Conservation (phyloP, 2,888 invertebrate species). For the Euzophera pinguis region DNA sequence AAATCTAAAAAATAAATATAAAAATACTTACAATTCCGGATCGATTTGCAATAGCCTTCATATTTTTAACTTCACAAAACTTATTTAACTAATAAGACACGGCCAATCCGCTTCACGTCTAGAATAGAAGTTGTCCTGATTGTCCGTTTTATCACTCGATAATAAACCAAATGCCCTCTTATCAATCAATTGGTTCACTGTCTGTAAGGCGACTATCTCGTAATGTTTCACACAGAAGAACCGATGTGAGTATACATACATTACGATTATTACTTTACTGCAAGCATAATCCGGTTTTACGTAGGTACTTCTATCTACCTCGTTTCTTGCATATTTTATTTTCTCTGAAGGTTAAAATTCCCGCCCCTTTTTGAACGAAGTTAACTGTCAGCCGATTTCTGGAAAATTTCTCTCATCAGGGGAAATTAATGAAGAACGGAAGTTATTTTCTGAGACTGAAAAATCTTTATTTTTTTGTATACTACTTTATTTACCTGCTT, state of each 20-base stretch:
- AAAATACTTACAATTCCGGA: neutral
- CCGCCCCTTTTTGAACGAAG: neutral
- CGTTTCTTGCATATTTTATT: neutral
- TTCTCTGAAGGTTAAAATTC: neutral
- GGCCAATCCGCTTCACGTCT: neutral
- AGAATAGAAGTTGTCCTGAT: slow-evolving; percentile 27
- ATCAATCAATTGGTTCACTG: slow-evolving; percentile 47
- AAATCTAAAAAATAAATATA: neutral
- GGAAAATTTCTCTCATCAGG: too few relatives aligned
- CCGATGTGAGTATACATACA: neutral
- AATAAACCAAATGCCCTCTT: slow-evolving; percentile 40
- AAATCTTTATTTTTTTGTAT: too few relatives aligned
- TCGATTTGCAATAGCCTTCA: slow-evolving; percentile 24
- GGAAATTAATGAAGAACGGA: too few relatives aligned
- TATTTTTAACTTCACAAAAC: slow-evolving; percentile 15
- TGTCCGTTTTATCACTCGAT: slow-evolving; percentile 42
- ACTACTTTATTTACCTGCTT: too few relatives aligned
- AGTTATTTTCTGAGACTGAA: too few relatives aligned
- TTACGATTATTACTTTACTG: neutral
- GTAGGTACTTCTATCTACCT: neutral
- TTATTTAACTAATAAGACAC: slow-evolving; percentile 10
- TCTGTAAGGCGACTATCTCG: slow-evolving; percentile 31
- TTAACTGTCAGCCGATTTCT: neutral
- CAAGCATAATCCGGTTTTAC: neutral
- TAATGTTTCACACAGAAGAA: neutral